Conservation (phyloP, 2,888 invertebrate genomes). For the Strigamia maritima region DNA sequence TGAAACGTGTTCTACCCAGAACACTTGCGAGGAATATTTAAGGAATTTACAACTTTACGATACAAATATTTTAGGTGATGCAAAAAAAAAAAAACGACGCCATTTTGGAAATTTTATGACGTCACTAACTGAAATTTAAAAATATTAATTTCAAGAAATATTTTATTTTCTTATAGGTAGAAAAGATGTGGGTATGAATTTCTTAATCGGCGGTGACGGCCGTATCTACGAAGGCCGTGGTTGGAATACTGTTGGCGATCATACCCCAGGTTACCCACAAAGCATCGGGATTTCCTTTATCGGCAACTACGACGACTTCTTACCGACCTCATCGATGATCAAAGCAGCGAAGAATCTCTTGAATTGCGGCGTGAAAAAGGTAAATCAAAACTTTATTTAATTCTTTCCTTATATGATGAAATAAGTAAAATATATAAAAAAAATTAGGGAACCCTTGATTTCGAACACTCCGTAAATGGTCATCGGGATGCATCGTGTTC, state of each 20-base stretch:
- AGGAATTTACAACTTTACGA: neutral
- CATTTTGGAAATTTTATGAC: neutral
- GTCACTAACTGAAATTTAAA: too few relatives aligned
- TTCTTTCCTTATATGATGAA: too few relatives aligned
- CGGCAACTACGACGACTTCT: neutral
- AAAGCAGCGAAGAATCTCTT: neutral
- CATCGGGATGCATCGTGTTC: neutral
- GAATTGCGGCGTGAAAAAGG: neutral
- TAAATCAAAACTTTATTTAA: too few relatives aligned
- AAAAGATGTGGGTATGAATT: neutral
- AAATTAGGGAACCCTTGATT: neutral
- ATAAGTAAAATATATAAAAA: too few relatives aligned
- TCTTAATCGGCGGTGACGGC: neutral
- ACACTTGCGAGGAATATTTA: neutral
- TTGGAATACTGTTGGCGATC: neutral
- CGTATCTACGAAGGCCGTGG: constrained; percentile 17
- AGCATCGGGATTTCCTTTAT: neutral
- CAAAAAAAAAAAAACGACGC: neutral
- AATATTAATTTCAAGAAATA: too few relatives aligned
- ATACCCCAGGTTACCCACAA: neutral
- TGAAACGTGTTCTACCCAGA: neutral
- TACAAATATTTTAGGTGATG: neutral
- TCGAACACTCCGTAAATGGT: neutral
- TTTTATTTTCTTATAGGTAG: neutral
- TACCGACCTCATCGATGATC: neutral